Evolutionary conservation across 2,888 invertebrate species (phyloP), one percentile per base, ranked within the genome.

Genomic region (Tipula confusa): DNA sequence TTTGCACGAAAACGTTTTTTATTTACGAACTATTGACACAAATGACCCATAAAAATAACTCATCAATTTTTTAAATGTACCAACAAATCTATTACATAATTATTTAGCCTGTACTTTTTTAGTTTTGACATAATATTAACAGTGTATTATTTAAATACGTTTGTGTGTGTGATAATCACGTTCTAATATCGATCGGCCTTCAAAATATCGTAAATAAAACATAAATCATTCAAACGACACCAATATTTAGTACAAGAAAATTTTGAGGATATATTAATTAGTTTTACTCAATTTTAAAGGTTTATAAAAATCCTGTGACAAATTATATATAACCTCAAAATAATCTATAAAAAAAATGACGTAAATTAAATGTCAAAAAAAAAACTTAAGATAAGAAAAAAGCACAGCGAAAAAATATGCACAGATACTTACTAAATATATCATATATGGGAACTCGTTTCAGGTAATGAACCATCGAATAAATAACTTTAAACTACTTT

Each of bases 381-480:
- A 43, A 64, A 24, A 64, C 43, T 24, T 24, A 24, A 64, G 24
- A 64, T 24, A 24, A 6, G 1, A 48, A 48, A 48, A 84, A 38
- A 81, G 36, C 13, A 84, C 15, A 48, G 31, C 28, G 43, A 36
- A 79, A 29, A 28, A 18, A 43, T 86, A 91, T 93, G 93, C 91
- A 92, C 86, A 91, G 95, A 89, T 96, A 95, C 89, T 91, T 96
- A 85, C 87, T 95, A 81, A 92, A 92, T 86, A 92, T 95, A 87
- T 93, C 95, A 0, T 96, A 96, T 86, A 92, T 96, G 86, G 96
- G 96, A 84, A 93, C 94, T 15, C 88, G 90, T 83, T 96, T 96
- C 90, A 93, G 94, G 96, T 95, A 90, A 87, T 82, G 29, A 80
- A 80, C 29, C 80, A 80, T 80, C 29, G 9, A n/a, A 80, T 80